Percentiles rank a stretch among this genome's conserved stretches.
phyloP scores from a whole-genome alignment of 2,797 vertebrate genomes.

The Microtus californicus region DNA sequence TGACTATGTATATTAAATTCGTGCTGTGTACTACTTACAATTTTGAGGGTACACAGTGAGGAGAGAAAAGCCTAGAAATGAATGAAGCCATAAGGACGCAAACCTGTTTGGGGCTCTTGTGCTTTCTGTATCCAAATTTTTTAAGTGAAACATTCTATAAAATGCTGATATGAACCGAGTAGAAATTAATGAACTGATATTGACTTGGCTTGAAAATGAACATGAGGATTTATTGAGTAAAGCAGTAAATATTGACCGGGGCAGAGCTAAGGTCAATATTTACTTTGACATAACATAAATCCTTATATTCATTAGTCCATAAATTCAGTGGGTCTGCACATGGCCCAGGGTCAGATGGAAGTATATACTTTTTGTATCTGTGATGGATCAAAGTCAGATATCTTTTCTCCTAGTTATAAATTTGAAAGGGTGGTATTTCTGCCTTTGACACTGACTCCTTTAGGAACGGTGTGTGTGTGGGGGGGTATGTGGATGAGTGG shows the following conservation, averaged over 20 bases:
- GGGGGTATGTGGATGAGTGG: background rate
- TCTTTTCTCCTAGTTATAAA: conserved; percentile 50
- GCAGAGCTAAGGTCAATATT: conserved; percentile 77
- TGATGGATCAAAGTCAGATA: conserved; percentile 65
- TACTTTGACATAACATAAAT: conserved; percentile 83
- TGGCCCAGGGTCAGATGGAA: conserved; percentile 15
- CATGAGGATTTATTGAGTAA: conserved; percentile 85
- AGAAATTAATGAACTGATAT: conserved; percentile 86
- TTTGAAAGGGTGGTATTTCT: conserved; percentile 54
- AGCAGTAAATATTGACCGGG: conserved; percentile 85
- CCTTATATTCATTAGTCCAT: conserved; percentile 82
- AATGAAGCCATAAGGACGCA: background rate
- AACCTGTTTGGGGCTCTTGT: conserved; percentile 24
- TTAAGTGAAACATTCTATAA: conserved; percentile 79
- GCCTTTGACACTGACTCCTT: conserved; percentile 66
- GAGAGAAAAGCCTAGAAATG: background rate
- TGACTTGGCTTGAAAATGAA: conserved; percentile 81
- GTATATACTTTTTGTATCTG: conserved; percentile 66
- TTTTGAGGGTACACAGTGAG: background rate
- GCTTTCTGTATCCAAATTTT: conserved; percentile 48
- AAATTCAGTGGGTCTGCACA: conserved; percentile 67
- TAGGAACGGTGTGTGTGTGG: background rate
- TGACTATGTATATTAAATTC: background rate
- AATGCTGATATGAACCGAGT: conserved; percentile 84
- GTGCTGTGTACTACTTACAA: background rate